Evolutionary conservation across 2,113 vertebrate species (phyloP).

Genomic region (Pelecanus crispus): DNA sequence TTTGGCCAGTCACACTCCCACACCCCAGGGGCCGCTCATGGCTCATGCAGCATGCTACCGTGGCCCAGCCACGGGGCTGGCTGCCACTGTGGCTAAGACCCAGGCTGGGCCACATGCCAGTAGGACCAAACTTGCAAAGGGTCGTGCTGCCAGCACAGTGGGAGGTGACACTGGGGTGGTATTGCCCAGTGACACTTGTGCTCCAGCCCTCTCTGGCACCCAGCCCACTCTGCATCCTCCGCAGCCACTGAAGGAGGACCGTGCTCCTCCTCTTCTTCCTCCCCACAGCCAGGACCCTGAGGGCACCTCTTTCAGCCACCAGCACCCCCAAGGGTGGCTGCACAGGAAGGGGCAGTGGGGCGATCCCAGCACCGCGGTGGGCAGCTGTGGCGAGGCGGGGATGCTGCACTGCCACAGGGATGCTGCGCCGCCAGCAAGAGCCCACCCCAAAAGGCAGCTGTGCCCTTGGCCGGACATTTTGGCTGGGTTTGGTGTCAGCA

Average conservation of each 20-base stretch:
- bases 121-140: not conserved
- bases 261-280: not conserved
- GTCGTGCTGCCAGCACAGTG: rapidly evolving
- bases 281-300: not conserved
- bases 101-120: not conserved
- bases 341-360: not conserved
- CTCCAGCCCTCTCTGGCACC: not conserved
- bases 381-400: not conserved
- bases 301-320: not conserved
- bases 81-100: not conserved
- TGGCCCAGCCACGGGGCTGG: rapidly evolving
- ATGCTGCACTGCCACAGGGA: rapidly evolving
- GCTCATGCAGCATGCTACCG: rapidly evolving
- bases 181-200: not conserved
- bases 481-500: not conserved
- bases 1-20: not conserved
- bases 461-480: not conserved
- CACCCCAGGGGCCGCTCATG: no score
- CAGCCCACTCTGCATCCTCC: not conserved
- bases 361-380: not conserved
- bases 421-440: rapidly evolving
- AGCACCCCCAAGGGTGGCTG: not conserved
- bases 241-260: not conserved
- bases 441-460: not conserved
- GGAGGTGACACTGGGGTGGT: not conserved